Evolutionary conservation across 2,888 invertebrate genomes (phyloP).

Genomic region (Megamerina dolium): DNA sequence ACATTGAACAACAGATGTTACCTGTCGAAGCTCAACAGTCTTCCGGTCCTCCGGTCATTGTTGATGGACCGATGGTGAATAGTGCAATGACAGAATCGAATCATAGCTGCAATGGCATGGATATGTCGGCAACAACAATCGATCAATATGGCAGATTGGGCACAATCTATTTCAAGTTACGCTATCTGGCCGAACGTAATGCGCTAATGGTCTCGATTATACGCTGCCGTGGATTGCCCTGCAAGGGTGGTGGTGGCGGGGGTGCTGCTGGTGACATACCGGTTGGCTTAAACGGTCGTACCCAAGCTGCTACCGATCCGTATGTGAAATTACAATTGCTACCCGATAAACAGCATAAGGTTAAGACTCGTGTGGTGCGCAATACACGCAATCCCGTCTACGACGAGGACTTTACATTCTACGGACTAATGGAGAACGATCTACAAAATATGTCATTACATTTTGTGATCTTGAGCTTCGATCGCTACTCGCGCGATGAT

Average conservation of each 20-base stretch:
- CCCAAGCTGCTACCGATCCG: conserved; percentile 64
- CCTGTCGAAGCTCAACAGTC: conserved; percentile 31
- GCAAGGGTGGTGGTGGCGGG: conserved; percentile 37
- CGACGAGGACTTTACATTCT: conserved; percentile 99
- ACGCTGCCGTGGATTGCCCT: conserved; percentile 81
- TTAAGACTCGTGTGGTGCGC: conserved; percentile 90
- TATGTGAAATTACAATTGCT: conserved; percentile 96
- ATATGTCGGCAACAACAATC: conserved; percentile 3
- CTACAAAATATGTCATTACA: conserved; percentile 84
- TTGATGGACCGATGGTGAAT: conserved; percentile 20
- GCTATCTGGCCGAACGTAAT: conserved; percentile 84
- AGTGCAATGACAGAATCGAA: conserved; percentile 13
- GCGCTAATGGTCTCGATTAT: conserved; percentile 89
- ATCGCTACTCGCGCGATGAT: conserved; percentile 96
- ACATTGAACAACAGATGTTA: conserved; percentile 25
- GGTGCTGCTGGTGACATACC: conserved; percentile 59
- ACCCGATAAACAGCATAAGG: conserved; percentile 96
- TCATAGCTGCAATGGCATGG: conserved; percentile 13
- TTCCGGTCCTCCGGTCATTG: conserved; percentile 26
- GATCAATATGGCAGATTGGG: conserved; percentile 67
- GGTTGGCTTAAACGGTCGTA: conserved; percentile 48
- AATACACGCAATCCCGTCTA: conserved; percentile 95
- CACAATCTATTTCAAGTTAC: conserved; percentile 81
- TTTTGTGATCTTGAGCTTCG: conserved; percentile 90
- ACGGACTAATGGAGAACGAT: conserved; percentile 83